Percentiles rank a stretch among this genome's conserved stretches.
Evolutionary conservation across 2,888 invertebrate genomes (phyloP).

Genomic region (Agrypnus murinus): DNA sequence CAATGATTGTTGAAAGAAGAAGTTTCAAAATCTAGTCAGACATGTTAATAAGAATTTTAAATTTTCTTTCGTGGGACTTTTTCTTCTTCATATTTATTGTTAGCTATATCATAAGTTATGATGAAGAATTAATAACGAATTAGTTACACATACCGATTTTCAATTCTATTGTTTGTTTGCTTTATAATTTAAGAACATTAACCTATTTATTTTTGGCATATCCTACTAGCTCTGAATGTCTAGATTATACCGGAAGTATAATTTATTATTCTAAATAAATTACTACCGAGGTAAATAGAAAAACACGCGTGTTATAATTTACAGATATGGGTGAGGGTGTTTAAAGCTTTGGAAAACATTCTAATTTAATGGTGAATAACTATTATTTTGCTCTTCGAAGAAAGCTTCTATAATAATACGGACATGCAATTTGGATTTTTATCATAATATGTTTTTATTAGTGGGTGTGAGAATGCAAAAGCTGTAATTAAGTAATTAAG

Average conservation of each 20-base stretch:
- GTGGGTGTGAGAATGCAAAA: too few relatives aligned
- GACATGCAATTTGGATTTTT: too few relatives aligned
- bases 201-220: background rate
- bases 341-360: background rate
- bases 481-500: too few relatives aligned
- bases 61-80: background rate
- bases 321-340: too few relatives aligned
- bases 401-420: too few relatives aligned
- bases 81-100: background rate
- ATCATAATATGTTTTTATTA: too few relatives aligned
- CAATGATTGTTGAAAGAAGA: too few relatives aligned
- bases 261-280: background rate
- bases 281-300: background rate
- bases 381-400: background rate
- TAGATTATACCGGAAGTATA: background rate
- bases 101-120: too few relatives aligned
- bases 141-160: conserved; percentile 12
- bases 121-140: background rate
- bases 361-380: background rate
- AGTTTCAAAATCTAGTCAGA: too few relatives aligned
- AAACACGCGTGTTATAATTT: background rate
- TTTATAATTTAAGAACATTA: conserved; percentile 3
- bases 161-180: conserved; percentile 16
- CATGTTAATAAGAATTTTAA: background rate
- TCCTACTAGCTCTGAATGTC: background rate